phyloP scores from a whole-genome alignment of 2,888 invertebrate genomes.

The Mesochorus sp. region DNA sequence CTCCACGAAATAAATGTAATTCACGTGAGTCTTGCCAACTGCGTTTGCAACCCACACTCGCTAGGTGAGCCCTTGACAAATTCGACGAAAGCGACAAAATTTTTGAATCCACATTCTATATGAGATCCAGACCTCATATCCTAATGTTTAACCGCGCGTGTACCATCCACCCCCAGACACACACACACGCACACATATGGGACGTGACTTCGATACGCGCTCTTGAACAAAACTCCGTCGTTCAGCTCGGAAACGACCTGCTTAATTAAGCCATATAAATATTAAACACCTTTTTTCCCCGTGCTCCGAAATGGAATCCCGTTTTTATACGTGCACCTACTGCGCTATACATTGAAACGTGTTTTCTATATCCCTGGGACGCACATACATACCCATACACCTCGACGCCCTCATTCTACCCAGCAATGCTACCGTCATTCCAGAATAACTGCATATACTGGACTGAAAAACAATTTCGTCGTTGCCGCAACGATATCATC shows the following conservation, averaged over 20 bases:
- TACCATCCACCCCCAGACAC: no score
- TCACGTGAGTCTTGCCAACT: conserved; percentile 58
- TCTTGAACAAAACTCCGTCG: conserved; percentile 32
- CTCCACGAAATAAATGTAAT: conserved; percentile 60
- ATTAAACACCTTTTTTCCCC: conserved; percentile 48
- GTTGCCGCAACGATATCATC: conserved; percentile 37
- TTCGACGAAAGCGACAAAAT: conserved; percentile 57
- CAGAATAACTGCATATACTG: conserved; percentile 41
- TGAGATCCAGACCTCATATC: neutral
- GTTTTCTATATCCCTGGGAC: conserved; percentile 13
- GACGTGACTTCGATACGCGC: conserved; percentile 41
- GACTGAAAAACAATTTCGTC: conserved; percentile 62
- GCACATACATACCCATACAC: neutral
- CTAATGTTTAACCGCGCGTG: neutral
- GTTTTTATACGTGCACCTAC: conserved; percentile 1
- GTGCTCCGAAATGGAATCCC: conserved; percentile 8
- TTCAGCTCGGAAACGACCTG: conserved; percentile 3
- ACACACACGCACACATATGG: conserved; percentile 30
- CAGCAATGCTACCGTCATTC: neutral
- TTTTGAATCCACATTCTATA: conserved; percentile 33
- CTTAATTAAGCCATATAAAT: conserved; percentile 52
- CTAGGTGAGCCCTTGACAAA: conserved; percentile 54
- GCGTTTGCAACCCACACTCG: conserved; percentile 8
- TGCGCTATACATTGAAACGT: conserved; percentile 21
- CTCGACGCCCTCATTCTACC: neutral